A percentile compares a stretch with the other conserved stretches of the same genome.
phyloP scores from a whole-genome alignment of 2,888 invertebrate species.

The Parascotia fuliginaria region DNA sequence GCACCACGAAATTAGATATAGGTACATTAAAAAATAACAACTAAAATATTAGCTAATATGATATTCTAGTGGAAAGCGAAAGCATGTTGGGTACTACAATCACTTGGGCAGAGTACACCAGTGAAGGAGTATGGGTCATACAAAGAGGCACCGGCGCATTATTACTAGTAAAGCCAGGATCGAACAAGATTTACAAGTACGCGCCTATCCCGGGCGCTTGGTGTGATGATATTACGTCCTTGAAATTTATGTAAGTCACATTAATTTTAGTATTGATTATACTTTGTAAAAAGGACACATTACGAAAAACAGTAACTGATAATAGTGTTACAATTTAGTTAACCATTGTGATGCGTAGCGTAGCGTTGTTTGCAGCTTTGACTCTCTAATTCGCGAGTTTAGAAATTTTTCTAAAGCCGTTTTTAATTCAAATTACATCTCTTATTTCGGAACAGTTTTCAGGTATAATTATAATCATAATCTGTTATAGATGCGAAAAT shows the following conservation, averaged over 20 bases:
- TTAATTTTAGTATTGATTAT: too few relatives aligned
- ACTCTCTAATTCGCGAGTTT: too few relatives aligned
- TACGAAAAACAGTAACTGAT: too few relatives aligned
- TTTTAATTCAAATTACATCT: too few relatives aligned
- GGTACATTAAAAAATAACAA: too few relatives aligned
- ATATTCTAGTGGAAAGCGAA: conserved; percentile 68
- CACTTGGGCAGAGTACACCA: conserved; percentile 74
- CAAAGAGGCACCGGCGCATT: conserved; percentile 74
- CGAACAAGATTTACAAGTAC: conserved; percentile 69
- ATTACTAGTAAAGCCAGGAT: conserved; percentile 64
- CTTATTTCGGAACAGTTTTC: too few relatives aligned
- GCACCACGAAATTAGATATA: too few relatives aligned
- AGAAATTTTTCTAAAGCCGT: too few relatives aligned
- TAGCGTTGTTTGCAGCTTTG: too few relatives aligned
- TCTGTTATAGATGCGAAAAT: conserved; percentile 61
- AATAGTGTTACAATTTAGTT: too few relatives aligned
- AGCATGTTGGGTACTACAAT: conserved; percentile 69
- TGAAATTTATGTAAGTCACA: conserved; percentile 69
- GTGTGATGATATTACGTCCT: conserved; percentile 68
- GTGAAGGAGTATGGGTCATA: conserved; percentile 73
- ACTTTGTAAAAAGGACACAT: background rate
- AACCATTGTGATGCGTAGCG: too few relatives aligned
- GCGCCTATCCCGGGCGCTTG: conserved; percentile 74
- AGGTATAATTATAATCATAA: background rate
- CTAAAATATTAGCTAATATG: too few relatives aligned